Evolutionary conservation across 2,797 vertebrate species (phyloP).

Genomic region (Galaxias olidus): DNA sequence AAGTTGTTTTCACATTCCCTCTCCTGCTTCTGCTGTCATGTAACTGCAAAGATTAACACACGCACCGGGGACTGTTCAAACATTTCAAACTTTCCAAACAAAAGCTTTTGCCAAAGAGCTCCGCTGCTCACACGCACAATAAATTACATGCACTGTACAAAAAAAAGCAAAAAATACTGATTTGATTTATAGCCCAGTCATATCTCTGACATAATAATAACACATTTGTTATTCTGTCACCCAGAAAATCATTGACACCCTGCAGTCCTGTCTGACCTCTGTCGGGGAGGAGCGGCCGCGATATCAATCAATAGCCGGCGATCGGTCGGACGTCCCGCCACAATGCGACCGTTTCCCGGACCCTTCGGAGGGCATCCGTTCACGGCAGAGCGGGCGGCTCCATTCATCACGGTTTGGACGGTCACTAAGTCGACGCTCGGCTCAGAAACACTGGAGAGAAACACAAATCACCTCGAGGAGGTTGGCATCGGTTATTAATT

Average conservation of each 20-base stretch:
- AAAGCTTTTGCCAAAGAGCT: no score
- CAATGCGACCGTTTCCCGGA: conserved; percentile 51
- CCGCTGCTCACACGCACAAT: not conserved
- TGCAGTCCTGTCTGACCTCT: conserved; percentile 44
- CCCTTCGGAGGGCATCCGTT: conserved; percentile 53
- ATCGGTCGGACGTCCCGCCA: conserved; percentile 63
- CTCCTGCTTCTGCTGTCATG: no score
- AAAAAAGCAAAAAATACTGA: conserved; percentile 7
- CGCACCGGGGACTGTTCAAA: no score
- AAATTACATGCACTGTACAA: not conserved
- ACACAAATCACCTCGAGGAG: not conserved
- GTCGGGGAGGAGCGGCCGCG: conserved; percentile 32
- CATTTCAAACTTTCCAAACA: no score
- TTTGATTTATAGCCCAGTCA: conserved; percentile 54
- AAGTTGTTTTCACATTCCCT: no score
- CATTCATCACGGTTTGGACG: conserved; percentile 64
- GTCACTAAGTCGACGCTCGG: not conserved
- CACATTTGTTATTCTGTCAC: conserved; percentile 38
- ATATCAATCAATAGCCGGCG: conserved; percentile 64
- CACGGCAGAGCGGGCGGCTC: conserved; percentile 45
- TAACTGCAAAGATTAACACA: no score
- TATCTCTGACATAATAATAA: conserved; percentile 38
- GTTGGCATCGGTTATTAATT: no score
- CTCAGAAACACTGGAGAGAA: not conserved
- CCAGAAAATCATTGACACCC: conserved; percentile 10